phyloP scores from a whole-genome alignment of 2,888 invertebrate species.

The Hybos culiciformis region DNA sequence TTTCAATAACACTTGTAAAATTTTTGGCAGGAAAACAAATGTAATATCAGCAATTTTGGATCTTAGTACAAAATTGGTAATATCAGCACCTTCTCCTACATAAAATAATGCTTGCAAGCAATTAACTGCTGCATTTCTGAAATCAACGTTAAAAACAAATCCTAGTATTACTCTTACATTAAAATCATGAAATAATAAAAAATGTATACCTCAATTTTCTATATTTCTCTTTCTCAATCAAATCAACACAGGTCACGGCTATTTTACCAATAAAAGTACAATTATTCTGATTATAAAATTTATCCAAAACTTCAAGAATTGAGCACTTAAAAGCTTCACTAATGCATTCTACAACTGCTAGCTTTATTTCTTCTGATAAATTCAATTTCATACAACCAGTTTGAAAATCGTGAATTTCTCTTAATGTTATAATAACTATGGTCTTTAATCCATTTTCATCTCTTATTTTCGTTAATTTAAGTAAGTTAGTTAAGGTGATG shows the following conservation, averaged over 20 bases:
- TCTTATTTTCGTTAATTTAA: conserved; percentile 14
- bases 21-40: conserved; percentile 46
- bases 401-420: conserved; percentile 27
- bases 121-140: conserved; percentile 40
- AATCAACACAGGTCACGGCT: conserved; percentile 47
- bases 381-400: conserved; percentile 17
- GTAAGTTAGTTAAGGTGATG: neutral
- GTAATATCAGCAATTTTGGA: conserved; percentile 42
- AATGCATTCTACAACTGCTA: conserved; percentile 27
- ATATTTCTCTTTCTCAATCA: conserved; percentile 52
- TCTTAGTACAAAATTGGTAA: conserved; percentile 39
- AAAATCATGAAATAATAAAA: neutral
- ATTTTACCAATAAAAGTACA: conserved; percentile 49
- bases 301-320: conserved; percentile 37
- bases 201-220: conserved; percentile 43
- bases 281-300: conserved; percentile 43
- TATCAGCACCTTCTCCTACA: conserved; percentile 42
- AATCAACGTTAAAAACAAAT: neutral
- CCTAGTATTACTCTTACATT: neutral
- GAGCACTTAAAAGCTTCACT: conserved; percentile 23
- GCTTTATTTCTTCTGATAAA: conserved; percentile 32
- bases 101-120: conserved; percentile 49
- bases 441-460: conserved; percentile 27
- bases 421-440: conserved; percentile 24
- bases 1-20: conserved; percentile 39